These are phyloP conservation scores for Hyles lineata DNA, from an alignment of 2,888 invertebrate genomes.

Conservation along the genomic window DNA sequence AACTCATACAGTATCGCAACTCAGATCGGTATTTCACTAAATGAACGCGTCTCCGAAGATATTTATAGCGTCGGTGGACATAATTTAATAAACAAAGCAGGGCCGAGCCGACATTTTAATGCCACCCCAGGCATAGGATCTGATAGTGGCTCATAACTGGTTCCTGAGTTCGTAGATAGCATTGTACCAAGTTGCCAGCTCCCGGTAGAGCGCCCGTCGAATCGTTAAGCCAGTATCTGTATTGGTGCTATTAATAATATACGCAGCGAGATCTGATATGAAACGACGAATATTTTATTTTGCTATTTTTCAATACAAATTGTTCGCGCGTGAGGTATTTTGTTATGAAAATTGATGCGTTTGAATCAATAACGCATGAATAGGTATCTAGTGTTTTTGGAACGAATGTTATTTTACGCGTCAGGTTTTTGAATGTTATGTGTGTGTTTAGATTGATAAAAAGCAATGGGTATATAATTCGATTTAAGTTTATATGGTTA, in stretches of 20 bases:
- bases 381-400: background rate
- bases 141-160: conserved; percentile 83
- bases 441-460: background rate
- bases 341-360: conserved; percentile 32
- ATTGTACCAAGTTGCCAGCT: conserved; percentile 81
- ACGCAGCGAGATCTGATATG: conserved; percentile 72
- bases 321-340: conserved; percentile 37
- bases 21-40: conserved; percentile 81
- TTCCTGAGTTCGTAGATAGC: conserved; percentile 78
- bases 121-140: conserved; percentile 81
- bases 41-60: conserved; percentile 77
- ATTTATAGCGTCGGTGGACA: conserved; percentile 81
- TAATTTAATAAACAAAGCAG: conserved; percentile 85
- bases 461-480: background rate
- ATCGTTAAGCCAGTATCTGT: conserved; percentile 74
- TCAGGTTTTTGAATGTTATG: background rate
- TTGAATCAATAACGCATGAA: conserved; percentile 15
- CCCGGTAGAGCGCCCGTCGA: conserved; percentile 71
- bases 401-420: background rate
- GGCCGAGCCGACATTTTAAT: conserved; percentile 75
- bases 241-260: conserved; percentile 77
- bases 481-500: background rate
- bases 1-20: conserved; percentile 78
- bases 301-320: conserved; percentile 45
- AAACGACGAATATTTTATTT: conserved; percentile 56